Conservation (phyloP, 1,140 invertebrate genomes). For the Conopomorpha cramerella region DNA sequence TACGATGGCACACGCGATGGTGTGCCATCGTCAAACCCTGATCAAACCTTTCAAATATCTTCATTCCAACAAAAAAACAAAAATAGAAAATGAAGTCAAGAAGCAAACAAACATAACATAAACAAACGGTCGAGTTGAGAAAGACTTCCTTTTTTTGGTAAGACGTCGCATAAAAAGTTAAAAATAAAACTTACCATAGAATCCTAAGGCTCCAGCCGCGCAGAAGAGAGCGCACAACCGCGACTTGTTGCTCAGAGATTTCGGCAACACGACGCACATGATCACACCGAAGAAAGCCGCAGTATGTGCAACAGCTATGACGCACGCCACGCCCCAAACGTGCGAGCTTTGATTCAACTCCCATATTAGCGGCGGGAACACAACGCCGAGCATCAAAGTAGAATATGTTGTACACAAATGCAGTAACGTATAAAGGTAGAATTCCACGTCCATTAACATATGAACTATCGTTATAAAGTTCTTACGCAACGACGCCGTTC, state of each 20-base stretch:
- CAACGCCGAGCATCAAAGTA: slow-evolving; percentile 29
- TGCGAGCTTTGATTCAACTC: slow-evolving; percentile 39
- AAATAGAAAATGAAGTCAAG: too few relatives aligned
- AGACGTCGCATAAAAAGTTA: not conserved
- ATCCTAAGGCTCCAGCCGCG: slow-evolving; percentile 34
- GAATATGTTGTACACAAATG: slow-evolving; percentile 42
- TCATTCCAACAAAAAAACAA: too few relatives aligned
- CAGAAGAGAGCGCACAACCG: slow-evolving; percentile 34
- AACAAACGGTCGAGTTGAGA: too few relatives aligned
- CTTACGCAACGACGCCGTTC: slow-evolving; percentile 44
- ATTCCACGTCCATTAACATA: slow-evolving; percentile 44
- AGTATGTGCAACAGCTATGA: slow-evolving; percentile 28
- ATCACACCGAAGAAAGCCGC: slow-evolving; percentile 39
- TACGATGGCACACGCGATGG: too few relatives aligned
- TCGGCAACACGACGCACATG: slow-evolving; percentile 35
- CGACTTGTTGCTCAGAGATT: slow-evolving; percentile 32
- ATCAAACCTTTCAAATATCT: too few relatives aligned
- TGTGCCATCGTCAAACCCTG: too few relatives aligned
- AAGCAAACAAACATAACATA: too few relatives aligned
- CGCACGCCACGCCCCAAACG: slow-evolving; percentile 30
- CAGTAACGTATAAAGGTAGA: slow-evolving; percentile 48
- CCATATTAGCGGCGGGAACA: slow-evolving; percentile 42
- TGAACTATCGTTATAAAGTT: slow-evolving; percentile 42
- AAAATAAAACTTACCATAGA: slow-evolving; percentile 31
- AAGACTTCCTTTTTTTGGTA: too few relatives aligned